Percentiles rank a stretch among this genome's conserved stretches.
These are phyloP conservation scores for Monopis laevigella DNA, from an alignment of 2,888 invertebrate genomes.

Conservation along the genomic window DNA sequence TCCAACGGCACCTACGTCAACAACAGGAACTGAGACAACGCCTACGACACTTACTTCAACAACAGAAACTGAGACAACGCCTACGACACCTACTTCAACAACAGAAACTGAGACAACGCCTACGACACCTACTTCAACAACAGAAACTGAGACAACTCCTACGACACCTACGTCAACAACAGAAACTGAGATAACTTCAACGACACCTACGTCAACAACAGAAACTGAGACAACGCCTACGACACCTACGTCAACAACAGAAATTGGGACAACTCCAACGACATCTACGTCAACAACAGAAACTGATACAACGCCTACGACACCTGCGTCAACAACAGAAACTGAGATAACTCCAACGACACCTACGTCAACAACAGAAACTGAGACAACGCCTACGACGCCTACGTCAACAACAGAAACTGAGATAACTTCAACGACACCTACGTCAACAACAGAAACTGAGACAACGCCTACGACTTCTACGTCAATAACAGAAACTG, in stretches of 20 bases:
- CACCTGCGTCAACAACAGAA: neutral
- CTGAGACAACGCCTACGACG: neutral
- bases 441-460: neutral
- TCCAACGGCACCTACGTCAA: neutral
- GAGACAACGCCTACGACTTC: neutral
- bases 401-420: conserved; percentile 4
- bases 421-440: neutral
- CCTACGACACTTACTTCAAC: neutral
- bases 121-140: neutral
- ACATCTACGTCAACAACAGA: conserved; percentile 7
- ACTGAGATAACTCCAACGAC: neutral
- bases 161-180: conserved; percentile 1
- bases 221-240: neutral
- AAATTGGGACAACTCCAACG: neutral
- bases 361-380: neutral
- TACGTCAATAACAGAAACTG: conserved; percentile 3
- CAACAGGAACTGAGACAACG: neutral
- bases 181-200: neutral
- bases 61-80: conserved; percentile 1
- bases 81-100: conserved; percentile 1
- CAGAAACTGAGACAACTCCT: conserved; percentile 1
- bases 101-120: neutral
- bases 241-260: neutral
- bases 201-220: neutral
- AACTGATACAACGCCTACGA: neutral